phyloP scores from a whole-genome alignment of 1,140 invertebrate species.

The Cylas formicarius region DNA sequence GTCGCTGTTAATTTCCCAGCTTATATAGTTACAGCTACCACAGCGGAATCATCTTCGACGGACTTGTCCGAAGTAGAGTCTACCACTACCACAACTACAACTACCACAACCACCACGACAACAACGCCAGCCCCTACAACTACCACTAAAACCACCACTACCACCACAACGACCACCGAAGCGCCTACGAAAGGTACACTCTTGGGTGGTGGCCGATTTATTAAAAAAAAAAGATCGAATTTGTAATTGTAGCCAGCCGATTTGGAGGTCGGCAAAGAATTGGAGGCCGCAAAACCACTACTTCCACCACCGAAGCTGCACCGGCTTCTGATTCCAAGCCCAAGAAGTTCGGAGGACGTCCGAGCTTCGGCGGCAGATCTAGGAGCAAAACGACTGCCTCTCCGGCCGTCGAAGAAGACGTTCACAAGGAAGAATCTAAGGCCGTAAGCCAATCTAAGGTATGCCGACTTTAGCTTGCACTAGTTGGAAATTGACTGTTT shows the following conservation, averaged over 20 bases:
- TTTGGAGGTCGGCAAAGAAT: slow-evolving; percentile 27
- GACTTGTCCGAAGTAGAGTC: slow-evolving; percentile 38
- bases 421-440: slow-evolving; percentile 43
- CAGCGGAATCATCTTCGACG: slow-evolving; percentile 36
- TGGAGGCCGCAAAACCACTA: slow-evolving; percentile 16
- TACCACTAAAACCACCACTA: slow-evolving; percentile 45
- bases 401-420: slow-evolving; percentile 35
- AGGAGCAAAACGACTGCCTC: slow-evolving; percentile 30
- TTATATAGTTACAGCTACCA: slow-evolving; percentile 33
- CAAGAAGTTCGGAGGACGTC: slow-evolving; percentile 35
- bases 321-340: slow-evolving; percentile 24
- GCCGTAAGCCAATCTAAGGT: slow-evolving; percentile 37
- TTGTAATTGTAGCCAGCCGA: slow-evolving; percentile 26
- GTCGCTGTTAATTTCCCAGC: slow-evolving; percentile 24
- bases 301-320: slow-evolving; percentile 27
- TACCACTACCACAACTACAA: slow-evolving; percentile 50
- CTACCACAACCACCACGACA: slow-evolving; percentile 46
- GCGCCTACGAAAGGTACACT: slow-evolving; percentile 26
- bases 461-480: slow-evolving; percentile 7
- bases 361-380: slow-evolving; percentile 30
- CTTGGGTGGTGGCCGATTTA: slow-evolving; percentile 2
- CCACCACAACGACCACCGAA: slow-evolving; percentile 39
- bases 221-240: too few relatives aligned
- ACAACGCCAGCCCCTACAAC: slow-evolving; percentile 46
- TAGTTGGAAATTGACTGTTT: slow-evolving; percentile 7